Percentiles rank a stretch among this genome's conserved stretches.
Conservation (phyloP, 1,140 invertebrate genomes). For the Sogatella furcifera region DNA sequence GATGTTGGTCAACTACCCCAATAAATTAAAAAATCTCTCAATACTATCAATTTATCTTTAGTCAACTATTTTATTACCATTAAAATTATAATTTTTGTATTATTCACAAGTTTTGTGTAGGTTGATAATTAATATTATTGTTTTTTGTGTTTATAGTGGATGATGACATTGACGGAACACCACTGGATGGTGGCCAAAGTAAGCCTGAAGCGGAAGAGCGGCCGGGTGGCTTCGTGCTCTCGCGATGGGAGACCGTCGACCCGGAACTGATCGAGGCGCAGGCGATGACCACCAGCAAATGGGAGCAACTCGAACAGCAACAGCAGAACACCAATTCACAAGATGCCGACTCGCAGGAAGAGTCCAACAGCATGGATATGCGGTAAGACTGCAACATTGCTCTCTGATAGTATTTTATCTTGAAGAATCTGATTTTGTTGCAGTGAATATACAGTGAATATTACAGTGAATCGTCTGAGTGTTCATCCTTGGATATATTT, state of each 20-base stretch:
- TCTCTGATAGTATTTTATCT: neutral
- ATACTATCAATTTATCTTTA: too few relatives aligned
- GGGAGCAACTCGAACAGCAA: constrained; percentile 57
- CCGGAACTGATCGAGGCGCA: constrained; percentile 74
- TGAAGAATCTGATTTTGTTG: too few relatives aligned
- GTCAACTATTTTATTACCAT: too few relatives aligned
- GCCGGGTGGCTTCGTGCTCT: constrained; percentile 66
- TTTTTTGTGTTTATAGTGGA: constrained; percentile 47
- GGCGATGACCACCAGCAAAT: constrained; percentile 81
- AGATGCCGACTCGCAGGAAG: constrained; percentile 23
- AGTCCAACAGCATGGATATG: constrained; percentile 13
- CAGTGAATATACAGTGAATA: too few relatives aligned
- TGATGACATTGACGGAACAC: constrained; percentile 74
- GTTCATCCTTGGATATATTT: too few relatives aligned
- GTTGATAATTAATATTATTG: too few relatives aligned
- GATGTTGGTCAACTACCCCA: too few relatives aligned
- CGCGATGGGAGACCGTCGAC: constrained; percentile 93
- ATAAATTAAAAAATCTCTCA: too few relatives aligned
- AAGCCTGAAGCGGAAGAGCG: constrained; percentile 29
- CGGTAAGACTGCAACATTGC: constrained; percentile 9
- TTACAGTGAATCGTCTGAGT: too few relatives aligned
- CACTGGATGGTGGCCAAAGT: constrained; percentile 43
- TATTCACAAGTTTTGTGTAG: neutral
- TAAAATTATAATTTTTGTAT: too few relatives aligned
- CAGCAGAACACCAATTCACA: constrained; percentile 5